Conservation (phyloP, 2,113 vertebrate genomes). For the Trichomycterus rosablanca region DNA sequence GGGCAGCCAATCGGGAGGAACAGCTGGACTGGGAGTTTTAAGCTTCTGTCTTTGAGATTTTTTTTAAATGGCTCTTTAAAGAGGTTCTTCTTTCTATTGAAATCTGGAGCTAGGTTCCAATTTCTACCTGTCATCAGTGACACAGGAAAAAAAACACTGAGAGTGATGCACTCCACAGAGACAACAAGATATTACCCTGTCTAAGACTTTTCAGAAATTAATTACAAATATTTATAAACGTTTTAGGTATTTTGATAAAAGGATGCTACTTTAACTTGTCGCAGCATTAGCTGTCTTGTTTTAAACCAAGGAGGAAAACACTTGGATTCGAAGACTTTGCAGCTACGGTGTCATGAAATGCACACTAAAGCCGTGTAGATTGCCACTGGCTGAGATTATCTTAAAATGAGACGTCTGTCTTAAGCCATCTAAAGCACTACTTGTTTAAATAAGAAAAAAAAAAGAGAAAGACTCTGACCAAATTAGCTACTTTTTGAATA, state of each 20-base stretch:
- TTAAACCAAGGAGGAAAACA: conserved; percentile 71
- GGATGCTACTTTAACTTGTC: conserved; percentile 86
- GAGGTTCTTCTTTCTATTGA: background rate
- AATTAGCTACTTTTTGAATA: conserved; percentile 80
- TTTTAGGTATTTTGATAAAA: conserved; percentile 96
- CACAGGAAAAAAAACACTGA: conserved; percentile 28
- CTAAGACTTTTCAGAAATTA: conserved; percentile 79
- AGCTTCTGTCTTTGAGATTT: conserved; percentile 23
- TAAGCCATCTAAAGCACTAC: conserved; percentile 98
- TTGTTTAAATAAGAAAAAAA: conserved; percentile 66
- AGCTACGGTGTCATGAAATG: conserved; percentile 91
- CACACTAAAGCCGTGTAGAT: conserved; percentile 93
- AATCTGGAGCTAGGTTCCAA: conserved; percentile 50
- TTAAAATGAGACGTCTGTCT: conserved; percentile 81
- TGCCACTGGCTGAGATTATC: conserved; percentile 99
- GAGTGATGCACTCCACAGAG: background rate
- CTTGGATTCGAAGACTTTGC: conserved; percentile 84
- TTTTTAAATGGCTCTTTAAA: background rate
- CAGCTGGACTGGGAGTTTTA: conserved; percentile 96
- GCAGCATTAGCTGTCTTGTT: conserved; percentile 91
- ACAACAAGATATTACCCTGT: conserved; percentile 37
- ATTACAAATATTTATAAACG: conserved; percentile 89
- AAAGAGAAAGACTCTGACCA: conserved; percentile 78
- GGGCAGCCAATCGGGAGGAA: conserved; percentile 91
- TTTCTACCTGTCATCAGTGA: conserved; percentile 43